Evolutionary conservation across 2,888 invertebrate species (phyloP).

Genomic region (Crematogaster levior): DNA sequence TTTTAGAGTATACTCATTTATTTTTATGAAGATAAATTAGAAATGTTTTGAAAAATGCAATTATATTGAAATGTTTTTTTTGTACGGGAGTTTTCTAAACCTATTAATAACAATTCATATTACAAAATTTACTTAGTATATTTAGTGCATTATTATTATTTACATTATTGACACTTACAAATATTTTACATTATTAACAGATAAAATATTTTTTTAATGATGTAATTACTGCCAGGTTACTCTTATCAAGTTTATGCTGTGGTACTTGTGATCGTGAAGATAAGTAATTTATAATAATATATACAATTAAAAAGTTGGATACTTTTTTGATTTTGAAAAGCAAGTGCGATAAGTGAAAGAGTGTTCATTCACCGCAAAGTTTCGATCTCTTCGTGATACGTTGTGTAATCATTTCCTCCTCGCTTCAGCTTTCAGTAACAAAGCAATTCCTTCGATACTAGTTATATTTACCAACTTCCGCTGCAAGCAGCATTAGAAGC

Average conservation of each 20-base stretch:
- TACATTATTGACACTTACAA: neutral
- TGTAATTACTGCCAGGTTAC: neutral
- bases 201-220: neutral
- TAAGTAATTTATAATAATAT: neutral
- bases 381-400: slow-evolving; percentile 34
- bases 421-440: slow-evolving; percentile 44
- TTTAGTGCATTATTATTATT: neutral
- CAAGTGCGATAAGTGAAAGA: neutral
- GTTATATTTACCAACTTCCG: slow-evolving; percentile 53
- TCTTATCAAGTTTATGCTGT: neutral
- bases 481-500: slow-evolving; percentile 39
- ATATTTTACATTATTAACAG: too few relatives aligned
- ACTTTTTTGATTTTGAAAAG: neutral
- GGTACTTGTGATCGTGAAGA: too few relatives aligned
- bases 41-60: neutral
- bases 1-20: neutral
- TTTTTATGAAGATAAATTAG: neutral
- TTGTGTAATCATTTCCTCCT: slow-evolving; percentile 43
- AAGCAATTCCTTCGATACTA: slow-evolving; percentile 45
- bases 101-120: neutral
- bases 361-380: neutral
- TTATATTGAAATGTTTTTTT: neutral
- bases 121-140: neutral
- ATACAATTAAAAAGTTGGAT: neutral
- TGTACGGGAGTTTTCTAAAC: neutral